phyloP scores from a whole-genome alignment of 2,113 vertebrate species.

The Heptranchias perlo region DNA sequence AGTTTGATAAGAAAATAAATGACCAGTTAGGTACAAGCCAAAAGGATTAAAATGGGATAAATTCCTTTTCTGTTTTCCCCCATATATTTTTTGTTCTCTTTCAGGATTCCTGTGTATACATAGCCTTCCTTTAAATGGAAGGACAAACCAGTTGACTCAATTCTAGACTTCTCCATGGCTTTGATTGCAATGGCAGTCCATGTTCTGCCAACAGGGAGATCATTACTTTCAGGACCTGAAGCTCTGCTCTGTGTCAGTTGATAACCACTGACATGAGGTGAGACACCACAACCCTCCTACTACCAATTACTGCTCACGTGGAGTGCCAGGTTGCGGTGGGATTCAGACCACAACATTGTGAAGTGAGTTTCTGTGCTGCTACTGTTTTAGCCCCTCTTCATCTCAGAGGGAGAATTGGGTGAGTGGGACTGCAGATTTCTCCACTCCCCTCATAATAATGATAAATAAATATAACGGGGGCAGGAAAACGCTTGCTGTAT shows the following conservation, averaged over 20 bases:
- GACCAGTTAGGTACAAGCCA: neutral
- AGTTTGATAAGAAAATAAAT: neutral
- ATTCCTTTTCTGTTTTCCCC: neutral
- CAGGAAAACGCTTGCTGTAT: neutral
- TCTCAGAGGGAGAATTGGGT: neutral
- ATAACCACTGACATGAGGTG: neutral
- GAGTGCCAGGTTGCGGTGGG: too few species aligned
- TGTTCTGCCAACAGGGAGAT: neutral
- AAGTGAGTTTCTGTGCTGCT: too few species aligned
- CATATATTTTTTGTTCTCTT: neutral
- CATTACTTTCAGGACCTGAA: neutral
- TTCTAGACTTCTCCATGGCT: neutral
- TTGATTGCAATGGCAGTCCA: neutral
- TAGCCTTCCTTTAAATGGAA: neutral
- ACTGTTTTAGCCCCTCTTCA: too few species aligned
- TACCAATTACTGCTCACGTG: neutral
- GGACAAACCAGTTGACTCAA: neutral
- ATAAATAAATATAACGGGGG: neutral
- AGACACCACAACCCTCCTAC: neutral
- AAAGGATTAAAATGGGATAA: neutral
- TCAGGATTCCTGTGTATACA: neutral
- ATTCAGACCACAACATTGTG: too few species aligned
- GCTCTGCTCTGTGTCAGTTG: neutral
- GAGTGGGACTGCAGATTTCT: neutral
- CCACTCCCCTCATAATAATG: neutral